Evolutionary conservation across 2,888 invertebrate species (phyloP), one percentile per base, ranked within the genome.

Genomic region (Dicyrtoma fusca): DNA sequence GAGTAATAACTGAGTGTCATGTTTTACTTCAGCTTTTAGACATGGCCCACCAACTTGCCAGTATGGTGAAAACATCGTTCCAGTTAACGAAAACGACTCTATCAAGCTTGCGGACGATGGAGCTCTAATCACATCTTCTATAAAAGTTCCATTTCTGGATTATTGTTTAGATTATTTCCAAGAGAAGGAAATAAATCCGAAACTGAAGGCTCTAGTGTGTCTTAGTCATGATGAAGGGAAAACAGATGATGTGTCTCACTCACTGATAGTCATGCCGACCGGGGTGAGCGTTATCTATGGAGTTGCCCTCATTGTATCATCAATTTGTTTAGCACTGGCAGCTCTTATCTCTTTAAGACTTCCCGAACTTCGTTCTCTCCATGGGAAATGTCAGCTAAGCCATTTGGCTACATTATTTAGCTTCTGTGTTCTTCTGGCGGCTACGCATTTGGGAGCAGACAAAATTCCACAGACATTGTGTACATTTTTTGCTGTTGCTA

Each of bases 331-430:
- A 59, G 78, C 78, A 1, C 74, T 79, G 47, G 80, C 80, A n/a
- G 80, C 79, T 10, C 42, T 78, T 25, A 76, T 78, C 63, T 76
- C 76, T 17, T 76, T 75, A 73, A 76, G 77, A 23, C 72, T 79
- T 19, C 79, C 79, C 17, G 78, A 78, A 72, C 75, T 79, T 13
- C 69, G 79, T 1, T 76, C 76, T 25, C 75, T 78, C 13, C 79
- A 80, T 65, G 80, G 80, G 42, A 80, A 80, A 74, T 80, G 80
- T 74, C 80, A 80, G 73, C 72, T 80, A 17, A 79, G 79, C 72
- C 78, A 79, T 74, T 75, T 80, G 62, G 78, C 74, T 25, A 80
- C 80, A 3, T 69, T 80, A 63, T 80, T 80, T 49, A 74, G 69
- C 34, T 75, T 80, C 13, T 80, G 75, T 72, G 59, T 76, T 19